A percentile compares a stretch with the other conserved stretches of the same genome.
Evolutionary conservation across 30 jellyfish, hydroid and myxozoan species (phyloP).

Genomic region (Clytia hemisphaerica): DNA sequence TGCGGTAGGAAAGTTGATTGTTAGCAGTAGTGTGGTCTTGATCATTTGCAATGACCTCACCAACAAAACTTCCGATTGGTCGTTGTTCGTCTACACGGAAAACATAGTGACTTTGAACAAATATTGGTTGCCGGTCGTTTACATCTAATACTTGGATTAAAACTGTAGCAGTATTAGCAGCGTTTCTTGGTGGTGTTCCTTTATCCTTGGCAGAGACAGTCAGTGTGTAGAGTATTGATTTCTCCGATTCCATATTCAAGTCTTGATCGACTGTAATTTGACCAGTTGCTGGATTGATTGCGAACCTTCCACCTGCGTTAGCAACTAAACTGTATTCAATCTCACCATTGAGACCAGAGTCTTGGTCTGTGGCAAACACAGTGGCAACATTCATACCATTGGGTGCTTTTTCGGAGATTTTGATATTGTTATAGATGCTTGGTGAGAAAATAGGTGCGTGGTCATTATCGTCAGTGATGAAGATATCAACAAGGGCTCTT

Average conservation of each 20-base stretch:
- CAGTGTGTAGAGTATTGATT: conserved; percentile 27
- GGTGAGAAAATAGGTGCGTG: conserved; percentile 57
- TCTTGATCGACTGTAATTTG: not conserved
- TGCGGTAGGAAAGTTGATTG: conserved; percentile 25
- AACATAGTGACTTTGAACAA: not conserved
- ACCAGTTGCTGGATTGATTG: conserved; percentile 22
- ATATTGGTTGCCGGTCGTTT: not conserved
- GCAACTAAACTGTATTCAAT: conserved; percentile 17
- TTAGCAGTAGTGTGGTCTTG: conserved; percentile 45
- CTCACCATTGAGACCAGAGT: conserved; percentile 54
- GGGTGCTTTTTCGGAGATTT: conserved; percentile 79
- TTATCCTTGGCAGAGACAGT: conserved; percentile 67
- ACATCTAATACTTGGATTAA: conserved; percentile 39
- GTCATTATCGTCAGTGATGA: conserved; percentile 65
- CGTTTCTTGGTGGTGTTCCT: conserved; percentile 48
- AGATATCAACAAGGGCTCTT: conserved; percentile 56
- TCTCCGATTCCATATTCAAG: conserved; percentile 27
- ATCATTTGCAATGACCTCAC: conserved; percentile 48
- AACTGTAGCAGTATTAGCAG: conserved; percentile 1
- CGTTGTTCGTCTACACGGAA: not conserved
- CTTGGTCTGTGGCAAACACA: conserved; percentile 72
- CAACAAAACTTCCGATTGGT: not conserved
- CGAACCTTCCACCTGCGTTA: conserved; percentile 4
- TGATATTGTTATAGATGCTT: conserved; percentile 27
- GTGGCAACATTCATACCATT: conserved; percentile 28